Base-by-base conservation (phyloP, 2,888 invertebrate genomes). In the Tenodera sinensis region DNA sequence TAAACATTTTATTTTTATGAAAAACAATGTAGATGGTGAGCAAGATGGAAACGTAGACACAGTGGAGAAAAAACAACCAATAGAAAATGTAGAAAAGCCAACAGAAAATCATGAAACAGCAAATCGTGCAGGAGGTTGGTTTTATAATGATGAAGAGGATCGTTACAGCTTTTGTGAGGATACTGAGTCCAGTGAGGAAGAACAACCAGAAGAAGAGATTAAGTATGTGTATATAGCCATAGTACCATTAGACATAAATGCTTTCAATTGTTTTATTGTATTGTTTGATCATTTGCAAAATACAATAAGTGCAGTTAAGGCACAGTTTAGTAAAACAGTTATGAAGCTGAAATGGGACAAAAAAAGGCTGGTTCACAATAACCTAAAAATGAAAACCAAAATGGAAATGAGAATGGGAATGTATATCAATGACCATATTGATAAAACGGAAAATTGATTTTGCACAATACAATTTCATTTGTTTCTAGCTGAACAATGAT, bases 61-160 rank as follows among this genome's bases (percentile, higher is more conserved):
- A 71, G 54, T 71, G 25, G 25, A 71, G 54, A 81, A 81, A 42
- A 28, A 87, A 9, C 42, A 30, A 12, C 25, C 25, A 28, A 30
- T 28, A 25, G 89, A 88, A 88, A 25, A 28, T 27, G n/a, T 27
- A 47, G 34, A 14, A 34, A 47, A 25, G 25, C 15, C 83, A n/a
- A 27, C 47, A n/a, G n/a, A 34, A 28, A 28, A 83, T 47, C n/a
- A 82, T 71, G 15, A 87, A 82, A 54, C n/a, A 28, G 47, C 28
- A 34, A 30, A 85, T 20, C 90, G 30, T 15, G 71, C 71, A 27
- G 86, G 89, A 27, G 91, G 91, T 12, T 91, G 91, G 91, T 92
- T 92, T 89, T 92, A 91, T 86, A 92, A 92, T 89, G 91, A 91
- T 87, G 91, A 92, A 83, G 91, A 91, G 71, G 92, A 92, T 88